Evolutionary conservation across 2,113 vertebrate species (phyloP).

Genomic region (Atlantisia rogersi): DNA sequence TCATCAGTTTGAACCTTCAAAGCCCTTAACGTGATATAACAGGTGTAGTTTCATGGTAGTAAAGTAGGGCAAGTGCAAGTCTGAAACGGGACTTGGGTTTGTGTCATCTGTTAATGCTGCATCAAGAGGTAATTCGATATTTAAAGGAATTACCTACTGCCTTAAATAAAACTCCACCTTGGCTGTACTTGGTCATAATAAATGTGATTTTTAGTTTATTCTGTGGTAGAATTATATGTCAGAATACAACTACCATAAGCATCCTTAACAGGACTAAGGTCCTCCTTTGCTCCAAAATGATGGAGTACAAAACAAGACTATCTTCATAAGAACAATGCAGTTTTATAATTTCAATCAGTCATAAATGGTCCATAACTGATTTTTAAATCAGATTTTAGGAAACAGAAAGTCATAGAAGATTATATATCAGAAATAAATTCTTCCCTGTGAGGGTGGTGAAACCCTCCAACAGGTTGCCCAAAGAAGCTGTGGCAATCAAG

Average conservation of each 20-base stretch:
- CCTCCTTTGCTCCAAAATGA: neutral
- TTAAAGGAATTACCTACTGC: neutral
- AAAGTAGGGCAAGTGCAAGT: neutral
- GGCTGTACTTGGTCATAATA: neutral
- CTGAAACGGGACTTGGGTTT: neutral
- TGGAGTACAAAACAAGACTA: neutral
- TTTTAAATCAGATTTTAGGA: neutral
- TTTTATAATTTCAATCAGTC: neutral
- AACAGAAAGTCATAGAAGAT: neutral
- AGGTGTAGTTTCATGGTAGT: neutral
- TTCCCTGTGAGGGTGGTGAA: too few relatives aligned
- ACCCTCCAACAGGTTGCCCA: too few relatives aligned
- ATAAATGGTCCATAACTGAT: neutral
- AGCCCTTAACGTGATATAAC: neutral
- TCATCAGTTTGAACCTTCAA: neutral
- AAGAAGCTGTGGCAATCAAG: neutral
- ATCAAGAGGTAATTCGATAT: neutral
- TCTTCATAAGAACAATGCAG: neutral
- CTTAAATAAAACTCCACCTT: neutral
- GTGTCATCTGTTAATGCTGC: neutral
- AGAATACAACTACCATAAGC: too few relatives aligned
- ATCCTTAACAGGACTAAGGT: neutral
- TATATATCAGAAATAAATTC: too few relatives aligned
- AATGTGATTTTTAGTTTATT: neutral
- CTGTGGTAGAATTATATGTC: neutral